Evolutionary conservation across 35 echinoderm and acorn worm genomes (phyloP), one percentile per base, ranked within the genome.

Genomic region (Strongylocentrotus purpuratus): DNA sequence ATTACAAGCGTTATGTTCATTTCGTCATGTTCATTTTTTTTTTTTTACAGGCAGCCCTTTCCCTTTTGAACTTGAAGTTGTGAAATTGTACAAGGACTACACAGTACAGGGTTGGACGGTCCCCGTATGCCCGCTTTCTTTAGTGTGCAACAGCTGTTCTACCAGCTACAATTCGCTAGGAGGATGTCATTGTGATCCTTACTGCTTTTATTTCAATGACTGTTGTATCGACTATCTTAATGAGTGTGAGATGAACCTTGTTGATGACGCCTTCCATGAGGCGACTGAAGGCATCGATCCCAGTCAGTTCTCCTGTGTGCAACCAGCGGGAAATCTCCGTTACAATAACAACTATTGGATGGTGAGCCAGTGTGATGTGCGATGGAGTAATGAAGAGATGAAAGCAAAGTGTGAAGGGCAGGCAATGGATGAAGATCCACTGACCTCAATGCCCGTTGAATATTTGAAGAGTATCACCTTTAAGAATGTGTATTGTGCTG

Each of bases 171-270:
- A 78, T n/a, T 25, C 28, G 6, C 22, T 22, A 5, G 65, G 65
- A 78, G 65, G 28, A 18, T 78, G 65, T n/a, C 65, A 78, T 78
- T 78, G 65, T 78, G 65, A 78, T 78, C 65, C 65, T 78, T 78
- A 78, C 65, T 78, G 65, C 65, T 78, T 78, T 78, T 78, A 78
- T 8, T 78, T 78, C 65, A 78, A 78, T n/a, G 65, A 78, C 65
- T 78, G 65, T 28, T 78, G 65, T n/a, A n/a, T 78, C 25, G 28
- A 78, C 65, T 78, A 28, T 18, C 7, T 78, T 28, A 78, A 3
- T 78, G 22, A 78, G 28, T 78, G 65, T 78, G 22, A 78, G 25
- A 25, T 4, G 20, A n/a, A n/a, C 28, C 5, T 78, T 78, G 65
- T n/a, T n/a, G n/a, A n/a, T n/a, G n/a, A n/a, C n/a, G n/a, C n/a